A percentile compares a stretch with the other conserved stretches of the same genome.
Conservation (phyloP, 2,113 vertebrate genomes). For the Macroglossus sobrinus region DNA sequence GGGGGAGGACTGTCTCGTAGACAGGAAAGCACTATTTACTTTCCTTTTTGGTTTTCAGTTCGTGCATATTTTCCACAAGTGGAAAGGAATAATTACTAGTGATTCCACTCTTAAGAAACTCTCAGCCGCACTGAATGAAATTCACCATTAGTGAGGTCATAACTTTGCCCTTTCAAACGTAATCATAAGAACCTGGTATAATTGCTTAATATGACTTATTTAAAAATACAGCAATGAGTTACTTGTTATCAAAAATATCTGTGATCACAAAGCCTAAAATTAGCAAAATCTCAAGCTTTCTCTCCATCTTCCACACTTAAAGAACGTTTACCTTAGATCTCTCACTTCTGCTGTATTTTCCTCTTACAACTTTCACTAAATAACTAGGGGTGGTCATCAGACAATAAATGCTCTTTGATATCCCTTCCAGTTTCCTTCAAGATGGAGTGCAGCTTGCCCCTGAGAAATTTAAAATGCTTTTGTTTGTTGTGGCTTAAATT, state of each 20-base stretch:
- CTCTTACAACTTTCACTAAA: conserved; percentile 23
- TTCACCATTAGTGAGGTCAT: background rate
- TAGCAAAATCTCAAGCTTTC: background rate
- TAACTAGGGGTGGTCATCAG: conserved; percentile 50
- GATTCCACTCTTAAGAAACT: background rate
- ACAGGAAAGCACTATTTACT: conserved; percentile 8
- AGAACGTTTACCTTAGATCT: background rate
- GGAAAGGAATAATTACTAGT: background rate
- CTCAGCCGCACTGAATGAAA: background rate
- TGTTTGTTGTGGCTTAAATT: conserved; percentile 55
- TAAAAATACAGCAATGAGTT: background rate
- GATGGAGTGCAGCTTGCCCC: conserved; percentile 42
- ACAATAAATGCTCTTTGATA: conserved; percentile 60
- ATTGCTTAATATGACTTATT: background rate
- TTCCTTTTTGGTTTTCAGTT: background rate
- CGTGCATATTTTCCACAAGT: background rate
- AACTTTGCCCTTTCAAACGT: background rate
- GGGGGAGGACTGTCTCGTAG: background rate
- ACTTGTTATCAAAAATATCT: background rate
- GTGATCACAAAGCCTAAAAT: background rate
- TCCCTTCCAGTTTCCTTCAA: conserved; percentile 51
- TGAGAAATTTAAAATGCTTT: conserved; percentile 60
- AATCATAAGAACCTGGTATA: background rate
- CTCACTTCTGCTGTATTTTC: conserved; percentile 1
- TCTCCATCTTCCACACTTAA: background rate